Evolutionary conservation across 2,113 vertebrate genomes (phyloP).

Genomic region (Ciconia boyciana): DNA sequence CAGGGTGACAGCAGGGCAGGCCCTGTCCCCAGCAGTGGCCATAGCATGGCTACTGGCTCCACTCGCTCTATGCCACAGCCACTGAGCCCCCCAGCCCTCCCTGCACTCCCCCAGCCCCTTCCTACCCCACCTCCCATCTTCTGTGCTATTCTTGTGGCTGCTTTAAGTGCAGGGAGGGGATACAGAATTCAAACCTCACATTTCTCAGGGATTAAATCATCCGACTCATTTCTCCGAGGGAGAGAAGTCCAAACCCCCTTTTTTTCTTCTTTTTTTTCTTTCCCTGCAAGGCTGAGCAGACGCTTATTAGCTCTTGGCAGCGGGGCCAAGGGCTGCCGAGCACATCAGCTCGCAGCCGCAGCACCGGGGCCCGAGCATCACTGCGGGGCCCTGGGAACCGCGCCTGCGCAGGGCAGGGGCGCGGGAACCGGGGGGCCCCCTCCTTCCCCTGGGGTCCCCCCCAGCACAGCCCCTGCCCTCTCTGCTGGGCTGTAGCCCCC

Average conservation of each 20-base stretch:
- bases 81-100: background rate
- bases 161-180: constrained; percentile 29
- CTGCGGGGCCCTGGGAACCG: background rate
- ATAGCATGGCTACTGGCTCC: background rate
- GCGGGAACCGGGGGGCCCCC: accelerated
- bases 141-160: background rate
- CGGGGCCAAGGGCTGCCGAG: background rate
- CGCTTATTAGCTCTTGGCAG: background rate
- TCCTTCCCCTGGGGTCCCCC: background rate
- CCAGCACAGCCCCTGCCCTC: background rate
- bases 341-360: background rate
- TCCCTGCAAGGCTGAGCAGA: background rate
- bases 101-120: background rate
- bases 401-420: background rate
- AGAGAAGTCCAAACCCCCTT: background rate
- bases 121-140: background rate
- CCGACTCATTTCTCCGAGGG: background rate
- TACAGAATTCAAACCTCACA: background rate
- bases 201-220: constrained; percentile 20
- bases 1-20: background rate
- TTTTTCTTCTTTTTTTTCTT: background rate
- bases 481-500: background rate
- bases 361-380: background rate
- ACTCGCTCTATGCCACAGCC: background rate
- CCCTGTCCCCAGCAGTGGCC: background rate